Percentiles rank a stretch among this genome's conserved stretches.
Evolutionary conservation across 2,888 invertebrate species (phyloP).

Genomic region (Chrysina gloriosa): DNA sequence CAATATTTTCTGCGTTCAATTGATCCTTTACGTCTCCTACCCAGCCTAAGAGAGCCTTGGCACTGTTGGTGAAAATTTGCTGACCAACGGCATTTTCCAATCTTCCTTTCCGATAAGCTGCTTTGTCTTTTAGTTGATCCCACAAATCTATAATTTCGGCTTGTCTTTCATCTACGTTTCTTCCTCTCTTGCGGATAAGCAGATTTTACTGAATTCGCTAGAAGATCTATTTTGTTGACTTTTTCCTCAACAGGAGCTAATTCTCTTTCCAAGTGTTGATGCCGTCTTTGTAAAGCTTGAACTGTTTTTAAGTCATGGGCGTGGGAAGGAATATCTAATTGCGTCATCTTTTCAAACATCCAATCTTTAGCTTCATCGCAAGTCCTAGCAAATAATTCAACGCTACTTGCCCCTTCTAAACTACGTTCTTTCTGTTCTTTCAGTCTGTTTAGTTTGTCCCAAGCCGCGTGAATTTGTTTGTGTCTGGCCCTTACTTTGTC

Average conservation of each 20-base stretch:
- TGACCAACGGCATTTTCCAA: conserved; percentile 95
- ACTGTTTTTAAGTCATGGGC: conserved; percentile 92
- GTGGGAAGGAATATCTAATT: conserved; percentile 80
- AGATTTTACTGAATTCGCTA: conserved; percentile 91
- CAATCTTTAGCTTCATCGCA: conserved; percentile 97
- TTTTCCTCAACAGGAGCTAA: conserved; percentile 95
- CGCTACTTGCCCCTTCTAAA: conserved; percentile 81
- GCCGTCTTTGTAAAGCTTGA: conserved; percentile 89
- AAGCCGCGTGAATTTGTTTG: conserved; percentile 87
- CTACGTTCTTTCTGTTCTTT: conserved; percentile 92
- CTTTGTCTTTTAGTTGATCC: conserved; percentile 88
- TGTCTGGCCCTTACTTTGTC: conserved; percentile 82
- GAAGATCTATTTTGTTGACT: conserved; percentile 85
- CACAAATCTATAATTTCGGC: conserved; percentile 88
- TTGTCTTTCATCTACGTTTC: conserved; percentile 87
- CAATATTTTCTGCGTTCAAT: conserved; percentile 80
- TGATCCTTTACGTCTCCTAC: conserved; percentile 82
- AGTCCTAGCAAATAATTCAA: conserved; percentile 94
- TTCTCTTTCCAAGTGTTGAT: conserved; percentile 94
- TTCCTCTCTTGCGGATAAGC: conserved; percentile 91
- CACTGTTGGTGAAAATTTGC: conserved; percentile 91
- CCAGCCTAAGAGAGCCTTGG: conserved; percentile 86
- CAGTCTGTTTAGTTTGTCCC: conserved; percentile 87
- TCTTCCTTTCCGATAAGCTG: conserved; percentile 82
- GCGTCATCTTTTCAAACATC: conserved; percentile 96